Base-by-base conservation (phyloP, 2,888 invertebrate species). In the Tuberolachnus salignus region DNA sequence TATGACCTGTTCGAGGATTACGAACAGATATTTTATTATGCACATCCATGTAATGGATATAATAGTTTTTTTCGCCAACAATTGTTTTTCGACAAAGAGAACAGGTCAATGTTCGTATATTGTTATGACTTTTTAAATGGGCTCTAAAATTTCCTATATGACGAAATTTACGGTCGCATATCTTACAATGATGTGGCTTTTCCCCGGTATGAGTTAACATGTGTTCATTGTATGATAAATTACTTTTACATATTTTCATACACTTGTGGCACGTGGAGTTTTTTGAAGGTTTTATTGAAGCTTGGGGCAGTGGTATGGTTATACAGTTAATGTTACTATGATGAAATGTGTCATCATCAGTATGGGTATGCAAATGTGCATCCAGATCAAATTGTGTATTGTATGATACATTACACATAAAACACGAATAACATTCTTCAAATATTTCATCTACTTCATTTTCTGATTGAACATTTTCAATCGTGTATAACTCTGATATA, bases 121-220 rank as follows among this genome's bases (percentile, higher is more conserved):
- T 85, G 1, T 84, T 86, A 81, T 86, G 86, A 19, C 85, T 84
- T 34, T 85, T 83, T 78, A 85, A 85, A 72, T 84, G 84, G 23
- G 83, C 82, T 53, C 81, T 82, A 16, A 84, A 82, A 11, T 82
- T 81, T 16, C 75, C 80, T 73, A 82, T 83, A 46, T 82, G 83
- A 21, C 82, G 81, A 57, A 84, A 83, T 57, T 81, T 81, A 71
- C 83, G 83, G 26, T 82, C 82, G 74, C 84, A 84, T 44, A 84
- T 81, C 84, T 85, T 44, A 72, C 83, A 83, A 59, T 71, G 69
- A 72, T 80, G 80, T 13, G 81, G 80, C 42, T 81, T 81, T 57
- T 64, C 70, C 21, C 80, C 80, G 14, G 80, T 80, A 42, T 81
- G 81, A 4, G 72, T 72, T 71, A 80, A 57, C 81, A 81, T 81